A percentile compares a stretch with the other conserved stretches of the same genome.
Evolutionary conservation across 2,113 vertebrate genomes (phyloP).

Genomic region (Apodemus speciosus): DNA sequence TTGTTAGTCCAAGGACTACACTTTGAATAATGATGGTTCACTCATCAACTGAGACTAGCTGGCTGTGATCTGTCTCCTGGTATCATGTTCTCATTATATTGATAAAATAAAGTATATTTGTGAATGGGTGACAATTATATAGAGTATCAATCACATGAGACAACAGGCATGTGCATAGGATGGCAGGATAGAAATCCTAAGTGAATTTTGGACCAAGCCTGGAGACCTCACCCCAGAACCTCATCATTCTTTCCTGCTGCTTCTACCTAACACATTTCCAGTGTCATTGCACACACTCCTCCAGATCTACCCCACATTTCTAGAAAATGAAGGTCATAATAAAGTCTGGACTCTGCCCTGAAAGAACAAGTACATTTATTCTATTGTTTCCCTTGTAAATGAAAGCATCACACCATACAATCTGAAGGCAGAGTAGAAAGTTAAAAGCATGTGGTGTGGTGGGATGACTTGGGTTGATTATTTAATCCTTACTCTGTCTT

Average conservation of each 20-base stretch:
- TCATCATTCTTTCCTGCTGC: accelerated
- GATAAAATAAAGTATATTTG: not conserved
- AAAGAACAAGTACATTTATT: not conserved
- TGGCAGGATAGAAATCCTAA: not conserved
- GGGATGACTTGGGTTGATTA: not conserved
- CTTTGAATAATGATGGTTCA: not conserved
- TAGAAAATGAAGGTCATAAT: not conserved
- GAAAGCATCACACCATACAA: not conserved
- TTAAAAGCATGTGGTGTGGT: not conserved
- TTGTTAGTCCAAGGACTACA: too few species aligned
- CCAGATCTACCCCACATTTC: not conserved
- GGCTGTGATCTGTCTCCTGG: not conserved
- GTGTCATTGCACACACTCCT: not conserved
- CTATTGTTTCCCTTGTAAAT: not conserved
- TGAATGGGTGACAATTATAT: not conserved
- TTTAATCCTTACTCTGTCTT: conserved; percentile 58
- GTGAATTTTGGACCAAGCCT: not conserved
- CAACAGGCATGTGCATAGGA: not conserved
- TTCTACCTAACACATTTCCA: not conserved
- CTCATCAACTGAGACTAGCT: not conserved
- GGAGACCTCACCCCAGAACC: not conserved
- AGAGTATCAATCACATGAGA: not conserved
- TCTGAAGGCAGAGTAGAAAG: accelerated
- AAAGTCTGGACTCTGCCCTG: not conserved
- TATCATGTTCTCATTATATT: accelerated